Evolutionary conservation across 1,140 invertebrate species (phyloP).

Genomic region (Lethrus apterus): DNA sequence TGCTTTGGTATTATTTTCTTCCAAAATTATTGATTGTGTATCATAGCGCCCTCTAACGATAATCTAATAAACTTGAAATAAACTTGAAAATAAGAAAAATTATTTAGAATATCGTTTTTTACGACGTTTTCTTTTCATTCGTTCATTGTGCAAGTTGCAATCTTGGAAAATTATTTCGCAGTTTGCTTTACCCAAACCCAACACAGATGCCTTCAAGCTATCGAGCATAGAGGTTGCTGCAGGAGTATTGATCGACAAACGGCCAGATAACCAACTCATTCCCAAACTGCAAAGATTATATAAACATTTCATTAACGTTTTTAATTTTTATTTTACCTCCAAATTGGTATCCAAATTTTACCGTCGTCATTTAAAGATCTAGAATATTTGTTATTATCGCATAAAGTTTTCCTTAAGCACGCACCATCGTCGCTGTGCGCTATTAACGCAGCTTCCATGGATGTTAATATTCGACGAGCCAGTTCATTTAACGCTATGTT

Average conservation of each 20-base stretch:
- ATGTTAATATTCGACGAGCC: constrained; percentile 46
- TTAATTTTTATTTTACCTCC: constrained; percentile 50
- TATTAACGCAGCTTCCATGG: constrained; percentile 47
- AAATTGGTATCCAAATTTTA: constrained; percentile 59
- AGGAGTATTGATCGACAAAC: constrained; percentile 33
- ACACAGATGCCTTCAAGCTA: constrained; percentile 50
- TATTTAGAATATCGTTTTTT: constrained; percentile 20
- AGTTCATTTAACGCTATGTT: constrained; percentile 45
- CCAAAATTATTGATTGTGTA: too few relatives aligned
- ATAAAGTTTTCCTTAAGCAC: constrained; percentile 55
- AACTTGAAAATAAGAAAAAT: background rate
- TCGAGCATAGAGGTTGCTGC: constrained; percentile 41
- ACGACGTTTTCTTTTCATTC: constrained; percentile 16
- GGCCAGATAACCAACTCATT: constrained; percentile 52
- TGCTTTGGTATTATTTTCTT: too few relatives aligned
- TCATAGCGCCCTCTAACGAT: too few relatives aligned
- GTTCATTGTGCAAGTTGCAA: constrained; percentile 29
- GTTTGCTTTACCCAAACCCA: constrained; percentile 55
- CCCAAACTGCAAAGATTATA: constrained; percentile 44
- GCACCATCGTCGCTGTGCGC: constrained; percentile 42
- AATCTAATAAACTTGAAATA: too few relatives aligned
- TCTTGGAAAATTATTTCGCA: constrained; percentile 43
- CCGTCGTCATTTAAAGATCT: constrained; percentile 44
- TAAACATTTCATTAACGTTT: background rate
- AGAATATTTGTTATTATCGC: constrained; percentile 55